These are phyloP conservation scores for Temnothorax unifasciatus DNA, from an alignment of 2,888 invertebrate species.

Conservation along the genomic window DNA sequence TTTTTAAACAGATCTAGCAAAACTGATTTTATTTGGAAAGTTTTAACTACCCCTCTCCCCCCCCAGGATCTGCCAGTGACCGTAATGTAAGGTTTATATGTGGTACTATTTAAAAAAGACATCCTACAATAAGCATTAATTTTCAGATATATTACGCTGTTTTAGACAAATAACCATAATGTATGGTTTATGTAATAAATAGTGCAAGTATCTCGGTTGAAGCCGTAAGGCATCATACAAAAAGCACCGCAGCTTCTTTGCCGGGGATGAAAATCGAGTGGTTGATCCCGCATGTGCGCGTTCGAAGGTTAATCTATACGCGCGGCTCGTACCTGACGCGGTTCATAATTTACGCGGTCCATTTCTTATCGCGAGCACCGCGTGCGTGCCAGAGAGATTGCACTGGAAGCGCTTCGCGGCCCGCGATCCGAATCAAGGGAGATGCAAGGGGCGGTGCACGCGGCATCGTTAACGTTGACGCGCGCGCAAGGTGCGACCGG, in stretches of 20 bases:
- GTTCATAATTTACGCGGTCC: conserved; percentile 38
- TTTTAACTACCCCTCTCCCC: too few species aligned
- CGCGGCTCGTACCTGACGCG: conserved; percentile 16
- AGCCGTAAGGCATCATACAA: neutral
- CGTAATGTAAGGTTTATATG: neutral
- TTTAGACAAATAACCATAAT: neutral
- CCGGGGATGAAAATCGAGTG: neutral
- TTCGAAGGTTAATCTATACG: conserved; percentile 24
- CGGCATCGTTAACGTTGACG: conserved; percentile 32
- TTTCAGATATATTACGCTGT: neutral
- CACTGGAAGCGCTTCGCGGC: conserved; percentile 15
- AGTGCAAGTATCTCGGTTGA: neutral
- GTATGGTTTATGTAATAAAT: neutral
- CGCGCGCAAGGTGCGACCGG: neutral
- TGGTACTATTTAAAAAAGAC: neutral
- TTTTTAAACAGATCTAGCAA: too few species aligned
- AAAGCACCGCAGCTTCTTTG: neutral
- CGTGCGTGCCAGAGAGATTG: conserved; percentile 38
- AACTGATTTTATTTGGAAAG: too few species aligned
- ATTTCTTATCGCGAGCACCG: conserved; percentile 38
- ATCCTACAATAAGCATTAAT: neutral
- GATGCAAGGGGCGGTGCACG: conserved; percentile 18
- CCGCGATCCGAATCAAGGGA: conserved; percentile 15
- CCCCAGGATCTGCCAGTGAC: neutral
- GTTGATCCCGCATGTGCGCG: neutral